Conservation (phyloP, 2,113 vertebrate genomes). For the Psettodes erumei region DNA sequence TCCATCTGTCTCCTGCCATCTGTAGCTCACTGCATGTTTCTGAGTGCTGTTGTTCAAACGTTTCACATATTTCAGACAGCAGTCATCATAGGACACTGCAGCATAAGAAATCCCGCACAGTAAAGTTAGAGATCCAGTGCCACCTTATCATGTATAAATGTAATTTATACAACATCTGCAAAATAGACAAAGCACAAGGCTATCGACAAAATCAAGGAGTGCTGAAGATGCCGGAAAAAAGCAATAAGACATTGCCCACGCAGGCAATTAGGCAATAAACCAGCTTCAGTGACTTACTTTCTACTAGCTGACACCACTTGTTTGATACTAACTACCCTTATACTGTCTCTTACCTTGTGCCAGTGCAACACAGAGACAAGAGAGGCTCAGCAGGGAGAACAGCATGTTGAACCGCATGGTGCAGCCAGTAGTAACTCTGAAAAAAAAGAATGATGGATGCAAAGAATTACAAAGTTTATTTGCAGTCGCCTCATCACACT, state of each 20-base stretch:
- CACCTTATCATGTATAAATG: not conserved
- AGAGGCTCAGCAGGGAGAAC: slow-evolving; percentile 59
- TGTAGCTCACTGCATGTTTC: slow-evolving; percentile 61
- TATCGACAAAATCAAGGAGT: not conserved
- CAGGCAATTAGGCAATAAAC: slow-evolving; percentile 10
- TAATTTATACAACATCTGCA: not conserved
- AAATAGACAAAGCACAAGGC: not conserved
- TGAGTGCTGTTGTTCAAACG: rapidly evolving
- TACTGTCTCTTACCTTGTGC: slow-evolving; percentile 74
- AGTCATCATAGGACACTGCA: slow-evolving; percentile 80
- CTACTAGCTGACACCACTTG: too few relatives aligned
- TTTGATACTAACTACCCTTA: not conserved
- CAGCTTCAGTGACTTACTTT: not conserved
- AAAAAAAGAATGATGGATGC: not conserved
- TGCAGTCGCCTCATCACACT: slow-evolving; percentile 43
- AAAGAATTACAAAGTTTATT: not conserved
- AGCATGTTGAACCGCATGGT: slow-evolving; percentile 73
- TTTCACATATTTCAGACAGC: slow-evolving; percentile 76
- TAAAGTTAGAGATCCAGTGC: not conserved
- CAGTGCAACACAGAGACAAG: slow-evolving; percentile 60
- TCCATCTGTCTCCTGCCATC: slow-evolving; percentile 73
- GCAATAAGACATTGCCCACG: not conserved
- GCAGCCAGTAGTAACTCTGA: slow-evolving; percentile 28
- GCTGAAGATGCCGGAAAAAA: not conserved
- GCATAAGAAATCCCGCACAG: slow-evolving; percentile 3